These are phyloP conservation scores for Troglohyphantes excavatus DNA, from an alignment of 2,888 invertebrate genomes.

Conservation along the genomic window DNA sequence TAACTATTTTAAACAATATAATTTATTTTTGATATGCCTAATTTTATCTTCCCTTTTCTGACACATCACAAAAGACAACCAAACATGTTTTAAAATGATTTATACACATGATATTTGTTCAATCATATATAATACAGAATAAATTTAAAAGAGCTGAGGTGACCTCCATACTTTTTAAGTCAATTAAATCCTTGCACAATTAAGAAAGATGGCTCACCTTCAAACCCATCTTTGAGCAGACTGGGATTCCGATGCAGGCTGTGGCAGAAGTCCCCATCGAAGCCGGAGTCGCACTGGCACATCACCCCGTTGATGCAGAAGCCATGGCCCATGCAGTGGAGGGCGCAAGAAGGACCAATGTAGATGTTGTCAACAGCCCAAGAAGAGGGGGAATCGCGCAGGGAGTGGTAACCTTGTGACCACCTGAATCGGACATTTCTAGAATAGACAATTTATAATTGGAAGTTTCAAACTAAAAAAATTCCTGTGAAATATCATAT, in stretches of 20 bases:
- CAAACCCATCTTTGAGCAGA: slow-evolving; percentile 82
- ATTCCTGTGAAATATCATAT: no score
- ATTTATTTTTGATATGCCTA: no score
- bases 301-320: slow-evolving; percentile 81
- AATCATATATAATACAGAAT: no score
- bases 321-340: slow-evolving; percentile 83
- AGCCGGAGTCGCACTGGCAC: slow-evolving; percentile 82
- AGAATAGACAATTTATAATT: slow-evolving; percentile 23
- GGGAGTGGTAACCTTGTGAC: slow-evolving; percentile 82
- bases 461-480: neutral
- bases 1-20: no score
- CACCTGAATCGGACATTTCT: slow-evolving; percentile 83
- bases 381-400: slow-evolving; percentile 81
- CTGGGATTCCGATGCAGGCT: slow-evolving; percentile 80
- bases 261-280: slow-evolving; percentile 81
- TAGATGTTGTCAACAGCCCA: slow-evolving; percentile 83
- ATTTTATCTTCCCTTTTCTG: no score
- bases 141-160: no score
- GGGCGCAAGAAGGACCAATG: slow-evolving; percentile 83
- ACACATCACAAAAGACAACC: no score
- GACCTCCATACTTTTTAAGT: no score
- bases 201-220: slow-evolving; percentile 76
- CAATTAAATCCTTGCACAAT: no score
- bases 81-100: no score
- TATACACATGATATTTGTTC: no score